Conservation (phyloP, 1,140 invertebrate species). For the Manduca sexta region DNA sequence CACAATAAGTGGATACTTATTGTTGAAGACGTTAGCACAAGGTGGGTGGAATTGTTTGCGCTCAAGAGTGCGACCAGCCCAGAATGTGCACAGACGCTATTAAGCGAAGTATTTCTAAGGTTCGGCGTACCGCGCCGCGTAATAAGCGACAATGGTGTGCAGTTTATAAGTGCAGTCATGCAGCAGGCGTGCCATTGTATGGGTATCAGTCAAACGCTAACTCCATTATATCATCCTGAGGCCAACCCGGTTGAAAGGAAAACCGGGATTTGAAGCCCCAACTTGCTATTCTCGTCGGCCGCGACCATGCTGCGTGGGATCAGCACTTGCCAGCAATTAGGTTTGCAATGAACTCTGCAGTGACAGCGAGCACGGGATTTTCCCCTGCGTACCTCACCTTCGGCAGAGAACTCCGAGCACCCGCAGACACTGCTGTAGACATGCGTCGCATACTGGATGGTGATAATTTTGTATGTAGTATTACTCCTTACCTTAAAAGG, state of each 20-base stretch:
- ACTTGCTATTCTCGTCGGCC: constrained; percentile 1
- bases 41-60: constrained; percentile 23
- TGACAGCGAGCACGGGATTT: constrained; percentile 42
- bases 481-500: constrained; percentile 30
- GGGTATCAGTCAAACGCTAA: constrained; percentile 36
- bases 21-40: constrained; percentile 15
- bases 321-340: constrained; percentile 1
- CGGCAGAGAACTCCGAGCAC: constrained; percentile 28
- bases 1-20: constrained; percentile 7
- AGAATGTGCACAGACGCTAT: constrained; percentile 11
- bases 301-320: constrained; percentile 45
- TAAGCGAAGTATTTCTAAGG: constrained; percentile 26
- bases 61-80: constrained; percentile 22
- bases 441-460: constrained; percentile 18
- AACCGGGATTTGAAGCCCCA: too few relatives aligned
- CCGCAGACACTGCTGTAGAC: constrained; percentile 13
- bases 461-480: constrained; percentile 29
- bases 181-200: constrained; percentile 35
- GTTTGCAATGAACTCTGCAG: constrained; percentile 59
- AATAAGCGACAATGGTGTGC: constrained; percentile 2
- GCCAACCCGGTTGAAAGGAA: constrained; percentile 52
- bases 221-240: constrained; percentile 44
- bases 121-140: constrained; percentile 13
- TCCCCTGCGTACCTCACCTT: constrained; percentile 55
- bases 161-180: constrained; percentile 29